phyloP scores from a whole-genome alignment of 2,888 invertebrate genomes.

The Sericinus montela region DNA sequence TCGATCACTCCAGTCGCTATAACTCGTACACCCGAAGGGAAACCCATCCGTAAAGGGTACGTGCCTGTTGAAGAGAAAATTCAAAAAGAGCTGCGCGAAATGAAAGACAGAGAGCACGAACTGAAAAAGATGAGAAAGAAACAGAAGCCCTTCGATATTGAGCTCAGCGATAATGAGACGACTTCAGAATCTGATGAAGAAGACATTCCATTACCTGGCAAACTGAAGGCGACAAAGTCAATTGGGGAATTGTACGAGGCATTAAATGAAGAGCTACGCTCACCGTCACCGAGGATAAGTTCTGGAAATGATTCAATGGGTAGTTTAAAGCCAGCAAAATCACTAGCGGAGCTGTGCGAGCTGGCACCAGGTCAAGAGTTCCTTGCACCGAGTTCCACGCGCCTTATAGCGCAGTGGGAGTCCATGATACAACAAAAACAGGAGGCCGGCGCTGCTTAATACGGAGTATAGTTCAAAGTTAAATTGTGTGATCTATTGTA shows the following conservation, averaged over 20 bases:
- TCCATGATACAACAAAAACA: slow-evolving; percentile 84
- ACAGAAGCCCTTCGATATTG: slow-evolving; percentile 81
- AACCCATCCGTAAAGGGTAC: slow-evolving; percentile 85
- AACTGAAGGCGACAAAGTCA: slow-evolving; percentile 82
- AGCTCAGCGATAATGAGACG: slow-evolving; percentile 79
- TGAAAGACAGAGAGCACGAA: slow-evolving; percentile 90
- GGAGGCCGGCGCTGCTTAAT: slow-evolving; percentile 74
- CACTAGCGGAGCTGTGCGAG: slow-evolving; percentile 84
- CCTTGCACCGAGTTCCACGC: slow-evolving; percentile 83
- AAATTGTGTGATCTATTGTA: slow-evolving; percentile 23
- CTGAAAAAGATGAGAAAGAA: slow-evolving; percentile 84
- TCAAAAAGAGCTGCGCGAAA: slow-evolving; percentile 90
- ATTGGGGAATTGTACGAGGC: slow-evolving; percentile 84
- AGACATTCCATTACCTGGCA: slow-evolving; percentile 79
- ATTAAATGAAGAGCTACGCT: slow-evolving; percentile 64
- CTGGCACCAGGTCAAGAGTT: slow-evolving; percentile 81
- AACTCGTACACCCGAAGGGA: slow-evolving; percentile 79
- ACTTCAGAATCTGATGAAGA: slow-evolving; percentile 79
- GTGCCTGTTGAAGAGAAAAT: slow-evolving; percentile 94
- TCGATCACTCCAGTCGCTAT: slow-evolving; percentile 52
- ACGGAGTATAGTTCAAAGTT: slow-evolving; percentile 19
- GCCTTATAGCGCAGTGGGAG: slow-evolving; percentile 90
- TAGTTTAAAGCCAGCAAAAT: slow-evolving; percentile 82
- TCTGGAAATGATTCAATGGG: slow-evolving; percentile 67
- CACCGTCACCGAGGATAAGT: slow-evolving; percentile 68